Conservation (phyloP, 2,113 vertebrate genomes). For the Hucho hucho region DNA sequence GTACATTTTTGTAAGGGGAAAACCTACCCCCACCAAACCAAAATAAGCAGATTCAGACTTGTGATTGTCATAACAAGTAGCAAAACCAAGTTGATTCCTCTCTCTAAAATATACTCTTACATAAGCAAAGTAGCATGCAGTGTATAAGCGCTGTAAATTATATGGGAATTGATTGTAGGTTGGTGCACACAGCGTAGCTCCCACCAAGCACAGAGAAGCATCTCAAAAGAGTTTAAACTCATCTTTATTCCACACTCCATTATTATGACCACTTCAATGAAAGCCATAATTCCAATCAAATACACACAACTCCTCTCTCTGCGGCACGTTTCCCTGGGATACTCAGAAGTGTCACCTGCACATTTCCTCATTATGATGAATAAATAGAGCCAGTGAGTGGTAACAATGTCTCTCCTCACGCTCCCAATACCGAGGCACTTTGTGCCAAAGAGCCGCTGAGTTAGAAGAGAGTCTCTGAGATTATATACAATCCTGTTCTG, state of each 20-base stretch:
- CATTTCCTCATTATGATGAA: constrained; percentile 46
- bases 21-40: background rate
- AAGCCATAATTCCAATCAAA: constrained; percentile 27
- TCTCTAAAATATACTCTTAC: background rate
- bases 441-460: constrained; percentile 32
- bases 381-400: constrained; percentile 41
- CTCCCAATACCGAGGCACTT: constrained; percentile 20
- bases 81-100: background rate
- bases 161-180: background rate
- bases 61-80: background rate
- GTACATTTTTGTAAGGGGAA: background rate
- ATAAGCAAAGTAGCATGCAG: no score
- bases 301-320: background rate
- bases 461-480: constrained; percentile 34
- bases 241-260: constrained; percentile 27
- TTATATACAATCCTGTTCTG: constrained; percentile 41
- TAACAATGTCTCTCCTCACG: constrained; percentile 29
- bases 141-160: no score
- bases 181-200: background rate
- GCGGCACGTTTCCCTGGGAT: background rate
- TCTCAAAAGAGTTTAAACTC: background rate
- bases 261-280: constrained; percentile 23
- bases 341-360: constrained; percentile 1
- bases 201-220: background rate
- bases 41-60: background rate